Evolutionary conservation across 2,888 invertebrate species (phyloP).

Genomic region (Brachynemurus nebulosus): DNA sequence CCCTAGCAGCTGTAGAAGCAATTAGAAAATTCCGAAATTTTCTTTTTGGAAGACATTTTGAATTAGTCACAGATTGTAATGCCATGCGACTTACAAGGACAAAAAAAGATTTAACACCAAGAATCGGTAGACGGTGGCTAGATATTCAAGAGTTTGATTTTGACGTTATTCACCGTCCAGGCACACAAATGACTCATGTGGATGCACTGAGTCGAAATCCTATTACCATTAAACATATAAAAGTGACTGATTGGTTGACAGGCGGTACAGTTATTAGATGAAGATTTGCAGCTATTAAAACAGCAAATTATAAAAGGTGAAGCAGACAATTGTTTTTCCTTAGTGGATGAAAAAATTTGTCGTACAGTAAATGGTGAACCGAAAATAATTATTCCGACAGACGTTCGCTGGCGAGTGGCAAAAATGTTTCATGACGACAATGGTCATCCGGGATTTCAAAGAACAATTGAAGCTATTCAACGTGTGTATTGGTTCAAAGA

Average conservation of each 20-base stretch:
- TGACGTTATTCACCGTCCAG: slow-evolving; percentile 21
- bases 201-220: slow-evolving; percentile 22
- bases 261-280: slow-evolving; percentile 10
- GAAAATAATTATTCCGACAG: slow-evolving; percentile 8
- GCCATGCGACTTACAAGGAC: slow-evolving; percentile 16
- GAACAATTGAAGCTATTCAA: slow-evolving; percentile 13
- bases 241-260: no score
- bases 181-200: slow-evolving; percentile 22
- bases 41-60: slow-evolving; percentile 3
- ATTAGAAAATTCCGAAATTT: slow-evolving; percentile 9
- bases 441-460: neutral
- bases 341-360: no score
- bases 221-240: slow-evolving; percentile 5
- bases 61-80: slow-evolving; percentile 19
- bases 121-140: slow-evolving; percentile 24
- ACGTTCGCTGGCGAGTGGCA: slow-evolving; percentile 4
- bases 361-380: slow-evolving; percentile 10
- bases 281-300: slow-evolving; percentile 7
- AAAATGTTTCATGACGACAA: neutral
- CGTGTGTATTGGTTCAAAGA: slow-evolving; percentile 17
- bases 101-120: slow-evolving; percentile 20
- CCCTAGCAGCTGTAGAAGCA: slow-evolving; percentile 13
- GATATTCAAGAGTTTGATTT: slow-evolving; percentile 23
- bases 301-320: neutral
- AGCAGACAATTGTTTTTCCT: neutral